A percentile compares a stretch with the other conserved stretches of the same genome.
Evolutionary conservation across 2,113 vertebrate species (phyloP).

Genomic region (Plecturocebus donacophilus): DNA sequence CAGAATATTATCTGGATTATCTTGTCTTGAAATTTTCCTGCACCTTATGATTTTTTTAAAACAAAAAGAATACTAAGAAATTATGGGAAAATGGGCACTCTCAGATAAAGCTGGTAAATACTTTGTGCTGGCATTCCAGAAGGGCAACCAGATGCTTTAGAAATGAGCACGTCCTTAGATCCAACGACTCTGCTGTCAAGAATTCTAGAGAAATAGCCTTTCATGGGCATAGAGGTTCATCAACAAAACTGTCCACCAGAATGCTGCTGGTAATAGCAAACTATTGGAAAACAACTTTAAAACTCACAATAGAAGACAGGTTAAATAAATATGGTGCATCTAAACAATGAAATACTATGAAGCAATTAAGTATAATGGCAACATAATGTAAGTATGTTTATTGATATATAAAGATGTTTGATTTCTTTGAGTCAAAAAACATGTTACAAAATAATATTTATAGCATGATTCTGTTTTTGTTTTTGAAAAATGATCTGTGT

Average conservation of each 20-base stretch:
- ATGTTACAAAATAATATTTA: background rate
- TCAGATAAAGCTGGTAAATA: background rate
- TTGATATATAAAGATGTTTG: background rate
- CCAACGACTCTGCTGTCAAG: too few species aligned
- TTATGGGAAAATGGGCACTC: background rate
- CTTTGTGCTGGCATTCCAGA: background rate
- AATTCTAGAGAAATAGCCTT: background rate
- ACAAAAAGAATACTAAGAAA: conserved; percentile 5
- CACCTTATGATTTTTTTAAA: background rate
- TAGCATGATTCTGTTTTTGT: background rate
- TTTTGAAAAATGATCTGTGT: background rate
- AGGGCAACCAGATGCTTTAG: background rate
- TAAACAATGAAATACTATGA: background rate
- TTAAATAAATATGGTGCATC: background rate
- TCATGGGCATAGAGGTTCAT: background rate
- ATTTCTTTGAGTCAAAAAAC: background rate
- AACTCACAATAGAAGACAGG: background rate
- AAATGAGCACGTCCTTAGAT: background rate
- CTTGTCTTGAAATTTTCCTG: background rate
- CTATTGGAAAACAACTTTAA: background rate
- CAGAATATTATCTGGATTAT: background rate
- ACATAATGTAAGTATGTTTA: background rate
- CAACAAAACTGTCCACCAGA: background rate
- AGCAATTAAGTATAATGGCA: background rate
- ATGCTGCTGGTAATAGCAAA: background rate